These are phyloP conservation scores for Psilanteris sp. DNA, from an alignment of 1,140 invertebrate genomes.

Conservation along the genomic window DNA sequence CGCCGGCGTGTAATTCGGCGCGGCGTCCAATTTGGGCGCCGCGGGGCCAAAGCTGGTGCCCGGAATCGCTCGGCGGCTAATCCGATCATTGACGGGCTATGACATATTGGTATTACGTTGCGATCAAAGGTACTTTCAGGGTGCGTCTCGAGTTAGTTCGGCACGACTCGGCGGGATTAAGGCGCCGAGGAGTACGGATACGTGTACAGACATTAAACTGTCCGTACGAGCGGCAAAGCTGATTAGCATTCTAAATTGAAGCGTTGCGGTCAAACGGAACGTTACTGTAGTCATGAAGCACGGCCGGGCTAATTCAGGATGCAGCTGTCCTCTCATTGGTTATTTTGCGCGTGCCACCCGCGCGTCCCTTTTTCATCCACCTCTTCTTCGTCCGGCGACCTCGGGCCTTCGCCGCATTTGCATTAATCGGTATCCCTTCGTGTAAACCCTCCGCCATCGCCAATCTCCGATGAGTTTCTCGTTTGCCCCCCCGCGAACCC, in stretches of 20 bases:
- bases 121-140: constrained; percentile 62
- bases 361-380: constrained; percentile 5
- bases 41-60: not conserved
- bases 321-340: constrained; percentile 63
- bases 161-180: constrained; percentile 38
- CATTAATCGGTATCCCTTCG: constrained; percentile 73
- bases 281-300: constrained; percentile 63
- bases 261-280: constrained; percentile 73
- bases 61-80: constrained; percentile 27
- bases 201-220: constrained; percentile 75
- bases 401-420: constrained; percentile 70
- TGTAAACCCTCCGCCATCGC: constrained; percentile 54
- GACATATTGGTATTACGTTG: constrained; percentile 66
- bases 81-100: constrained; percentile 48
- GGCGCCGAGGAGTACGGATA: constrained; percentile 62
- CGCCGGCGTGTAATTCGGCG: constrained; percentile 29
- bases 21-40: constrained; percentile 16
- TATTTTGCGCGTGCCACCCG: constrained; percentile 5
- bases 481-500: constrained; percentile 37
- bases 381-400: constrained; percentile 3
- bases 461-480: constrained; percentile 58
- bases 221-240: constrained; percentile 67
- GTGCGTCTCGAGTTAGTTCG: constrained; percentile 34
- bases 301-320: constrained; percentile 73
- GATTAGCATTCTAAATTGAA: constrained; percentile 79